Evolutionary conservation across 2,888 invertebrate species (phyloP), one percentile per base, ranked within the genome.

Genomic region (Cryptosula pallasiana): DNA sequence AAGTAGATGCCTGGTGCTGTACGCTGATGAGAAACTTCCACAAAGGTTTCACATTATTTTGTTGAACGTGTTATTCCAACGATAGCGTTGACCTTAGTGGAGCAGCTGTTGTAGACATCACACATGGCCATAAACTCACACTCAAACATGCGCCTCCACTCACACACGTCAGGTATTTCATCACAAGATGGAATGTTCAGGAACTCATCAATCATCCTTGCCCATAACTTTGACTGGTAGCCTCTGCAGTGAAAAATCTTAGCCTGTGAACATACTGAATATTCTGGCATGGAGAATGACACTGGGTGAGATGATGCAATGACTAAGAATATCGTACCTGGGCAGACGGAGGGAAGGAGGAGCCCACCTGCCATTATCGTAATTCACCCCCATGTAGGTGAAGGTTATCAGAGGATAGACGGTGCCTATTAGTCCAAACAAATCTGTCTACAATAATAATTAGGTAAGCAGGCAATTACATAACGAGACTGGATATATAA

Each of bases 401-500:
- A 92, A 92, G 87, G 94, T 92, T 23, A 95, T 86, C 77, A 96
- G 87, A 70, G 92, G 92, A 84, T 95, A 92, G 76, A 94, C 90
- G 13, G 93, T 92, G 20, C 92, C 93, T 70, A 93, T 93, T 75
- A 95, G 86, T 76, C 95, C 95, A 85, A 91, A 96, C 79, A 93
- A 87, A 87, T 97, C 96, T 36, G 93, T 92, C 87, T 96, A 83
- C 25, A 81, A 45, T 13, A 45, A n/a, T n/a, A n/a, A n/a, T n/a
- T n/a, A n/a, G n/a, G n/a, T n/a, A n/a, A n/a, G n/a, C n/a, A n/a
- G n/a, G n/a, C n/a, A n/a, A n/a, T n/a, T n/a, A n/a, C n/a, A n/a
- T n/a, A n/a, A n/a, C n/a, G n/a, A n/a, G n/a, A n/a, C n/a, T n/a
- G n/a, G n/a, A n/a, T n/a, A n/a, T n/a, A n/a, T n/a, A n/a, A n/a